These are phyloP conservation scores for Pandemis heparana DNA, from an alignment of 2,888 invertebrate genomes.

Conservation along the genomic window DNA sequence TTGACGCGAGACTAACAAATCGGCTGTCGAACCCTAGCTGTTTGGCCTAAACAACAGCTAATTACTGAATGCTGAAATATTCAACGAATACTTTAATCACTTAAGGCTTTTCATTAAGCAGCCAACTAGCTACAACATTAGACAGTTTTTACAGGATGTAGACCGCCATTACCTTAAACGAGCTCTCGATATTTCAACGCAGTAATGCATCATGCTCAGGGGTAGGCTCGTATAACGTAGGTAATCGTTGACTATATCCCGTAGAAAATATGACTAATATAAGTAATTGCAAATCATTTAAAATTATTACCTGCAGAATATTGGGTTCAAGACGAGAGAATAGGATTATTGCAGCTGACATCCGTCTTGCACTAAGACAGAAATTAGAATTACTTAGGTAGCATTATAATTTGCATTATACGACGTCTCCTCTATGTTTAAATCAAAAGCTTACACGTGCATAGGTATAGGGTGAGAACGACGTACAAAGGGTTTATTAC, in stretches of 20 bases:
- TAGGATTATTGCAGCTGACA: too few species aligned
- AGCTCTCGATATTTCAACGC: too few species aligned
- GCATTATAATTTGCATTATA: background rate
- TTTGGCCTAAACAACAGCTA: slow-evolving; percentile 54
- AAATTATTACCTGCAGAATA: too few species aligned
- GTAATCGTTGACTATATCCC: too few species aligned
- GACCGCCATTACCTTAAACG: too few species aligned
- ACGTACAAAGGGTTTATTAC: slow-evolving; percentile 2
- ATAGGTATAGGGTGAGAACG: background rate
- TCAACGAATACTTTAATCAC: slow-evolving; percentile 42
- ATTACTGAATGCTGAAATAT: slow-evolving; percentile 56
- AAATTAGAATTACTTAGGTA: background rate
- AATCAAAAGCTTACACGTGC: background rate
- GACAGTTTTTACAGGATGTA: too few species aligned
- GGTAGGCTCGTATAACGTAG: too few species aligned
- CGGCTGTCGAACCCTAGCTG: slow-evolving; percentile 51
- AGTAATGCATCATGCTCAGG: too few species aligned
- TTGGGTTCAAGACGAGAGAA: background rate
- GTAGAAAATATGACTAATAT: too few species aligned
- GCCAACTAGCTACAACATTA: slow-evolving; percentile 10
- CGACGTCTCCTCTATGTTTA: background rate
- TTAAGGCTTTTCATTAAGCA: slow-evolving; percentile 11
- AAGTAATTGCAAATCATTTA: too few species aligned
- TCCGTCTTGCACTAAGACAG: background rate
- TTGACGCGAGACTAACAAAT: slow-evolving; percentile 56